Base-by-base conservation (phyloP, 2,888 invertebrate species). In the Ornithoptera alexandrae region DNA sequence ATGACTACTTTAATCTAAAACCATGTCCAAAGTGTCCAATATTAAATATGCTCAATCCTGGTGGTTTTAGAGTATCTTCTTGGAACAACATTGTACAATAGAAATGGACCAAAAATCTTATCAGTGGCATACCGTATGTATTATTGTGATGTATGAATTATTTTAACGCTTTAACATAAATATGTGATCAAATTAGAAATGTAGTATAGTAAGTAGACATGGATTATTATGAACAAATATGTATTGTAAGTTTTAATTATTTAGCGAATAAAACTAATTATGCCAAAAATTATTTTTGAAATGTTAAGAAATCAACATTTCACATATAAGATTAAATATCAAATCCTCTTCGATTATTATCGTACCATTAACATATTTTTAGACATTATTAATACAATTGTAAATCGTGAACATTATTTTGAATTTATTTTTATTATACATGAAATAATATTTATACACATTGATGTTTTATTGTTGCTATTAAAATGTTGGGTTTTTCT, bases 401-500 rank as follows among this genome's bases (percentile, higher is more conserved):
- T n/a, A 50, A 65, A 22, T 17, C 60, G 22, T 30, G 39, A 63
- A 64, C 36, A 70, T 65, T 22, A 57, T 70, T 67, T 65, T 56
- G 67, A 62, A 60, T 65, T 62, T 61, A 12, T 62, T 70, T 30
- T 66, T 56, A 46, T 62, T 65, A 56, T 66, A 61, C 22, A 22
- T 65, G 61, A 70, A 57, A 59, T 53, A 60, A 64, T 67, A 66
- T 59, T 69, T 62, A 59, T 67, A 67, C 56, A 64, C 46, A 56
- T 66, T 65, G 20, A 66, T 64, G 42, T 71, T 46, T 67, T 18
- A 67, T 64, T 71, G 67, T 71, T 67, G 67, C 56, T 67, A 71
- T 67, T 71, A 71, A 70, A 70, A 67, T 64, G 67, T 71, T 67
- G 70, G 56, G 24, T 56, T 70, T 39, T 62, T 22, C 61, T 50